phyloP scores from a whole-genome alignment of 2,113 vertebrate genomes.

The Arizona elegans region DNA sequence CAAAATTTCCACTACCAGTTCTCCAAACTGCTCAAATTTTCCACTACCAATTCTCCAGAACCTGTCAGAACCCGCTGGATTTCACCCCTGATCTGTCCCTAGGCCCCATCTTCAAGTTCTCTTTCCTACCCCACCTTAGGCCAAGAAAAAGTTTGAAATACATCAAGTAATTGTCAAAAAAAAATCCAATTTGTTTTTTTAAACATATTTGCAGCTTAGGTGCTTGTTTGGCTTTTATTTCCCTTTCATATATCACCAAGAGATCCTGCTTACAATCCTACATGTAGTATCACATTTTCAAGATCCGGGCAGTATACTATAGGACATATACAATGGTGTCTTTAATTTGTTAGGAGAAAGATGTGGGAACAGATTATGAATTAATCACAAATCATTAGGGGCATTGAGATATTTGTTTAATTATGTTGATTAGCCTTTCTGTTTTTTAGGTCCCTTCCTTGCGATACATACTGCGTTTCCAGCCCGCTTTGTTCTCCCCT shows the following conservation, averaged over 20 bases:
- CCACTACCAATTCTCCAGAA: no score
- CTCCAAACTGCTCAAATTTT: no score
- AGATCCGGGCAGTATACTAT: conserved; percentile 25
- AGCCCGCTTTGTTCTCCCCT: conserved; percentile 35
- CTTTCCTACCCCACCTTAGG: not conserved
- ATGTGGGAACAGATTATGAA: conserved; percentile 46
- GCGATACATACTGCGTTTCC: not conserved
- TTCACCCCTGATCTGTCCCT: not conserved
- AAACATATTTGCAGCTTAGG: not conserved
- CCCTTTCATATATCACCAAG: not conserved
- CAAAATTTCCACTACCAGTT: no score
- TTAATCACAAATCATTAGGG: conserved; percentile 59
- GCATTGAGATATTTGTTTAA: conserved; percentile 43
- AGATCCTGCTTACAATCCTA: not conserved
- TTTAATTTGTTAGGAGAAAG: conserved; percentile 38
- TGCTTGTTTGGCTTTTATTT: not conserved
- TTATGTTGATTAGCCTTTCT: conserved; percentile 54
- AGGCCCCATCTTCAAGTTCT: not conserved
- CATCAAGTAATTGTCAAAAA: not conserved
- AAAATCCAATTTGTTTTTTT: not conserved
- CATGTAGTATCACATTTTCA: not conserved
- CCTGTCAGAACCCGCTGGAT: no score
- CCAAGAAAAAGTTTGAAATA: not conserved
- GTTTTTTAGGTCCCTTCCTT: not conserved
- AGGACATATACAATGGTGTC: conserved; percentile 27